Conservation (phyloP, 2,113 vertebrate species). For the Mellivora capensis region DNA sequence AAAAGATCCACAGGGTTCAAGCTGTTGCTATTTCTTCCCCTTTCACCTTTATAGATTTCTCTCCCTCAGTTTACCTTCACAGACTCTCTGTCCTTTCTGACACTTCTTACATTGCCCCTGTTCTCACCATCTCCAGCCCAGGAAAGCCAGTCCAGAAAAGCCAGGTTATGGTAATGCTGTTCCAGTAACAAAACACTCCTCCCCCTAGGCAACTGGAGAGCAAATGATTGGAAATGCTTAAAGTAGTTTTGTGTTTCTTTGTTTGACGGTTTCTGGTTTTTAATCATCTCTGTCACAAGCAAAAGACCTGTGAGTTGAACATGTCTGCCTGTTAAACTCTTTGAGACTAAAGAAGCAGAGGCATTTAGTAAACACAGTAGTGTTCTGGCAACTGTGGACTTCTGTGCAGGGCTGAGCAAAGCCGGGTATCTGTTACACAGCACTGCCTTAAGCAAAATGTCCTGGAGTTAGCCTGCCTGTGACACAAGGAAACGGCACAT, state of each 20-base stretch:
- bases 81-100: neutral
- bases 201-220: neutral
- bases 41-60: neutral
- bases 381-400: neutral
- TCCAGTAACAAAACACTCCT: rapidly evolving
- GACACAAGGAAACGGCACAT: neutral
- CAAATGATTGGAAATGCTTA: neutral
- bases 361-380: neutral
- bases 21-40: neutral
- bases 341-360: neutral
- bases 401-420: neutral
- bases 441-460: too few relatives aligned
- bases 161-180: neutral
- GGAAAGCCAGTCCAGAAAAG: neutral
- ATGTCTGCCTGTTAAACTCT: neutral
- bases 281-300: neutral
- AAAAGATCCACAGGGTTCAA: neutral
- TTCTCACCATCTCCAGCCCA: neutral
- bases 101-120: neutral
- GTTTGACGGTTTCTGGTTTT: neutral
- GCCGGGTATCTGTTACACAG: rapidly evolving
- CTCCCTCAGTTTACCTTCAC: neutral
- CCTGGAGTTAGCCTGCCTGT: neutral
- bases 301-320: neutral
- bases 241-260: neutral